Conservation (phyloP, 1,140 invertebrate genomes). For the Tribolium madens region DNA sequence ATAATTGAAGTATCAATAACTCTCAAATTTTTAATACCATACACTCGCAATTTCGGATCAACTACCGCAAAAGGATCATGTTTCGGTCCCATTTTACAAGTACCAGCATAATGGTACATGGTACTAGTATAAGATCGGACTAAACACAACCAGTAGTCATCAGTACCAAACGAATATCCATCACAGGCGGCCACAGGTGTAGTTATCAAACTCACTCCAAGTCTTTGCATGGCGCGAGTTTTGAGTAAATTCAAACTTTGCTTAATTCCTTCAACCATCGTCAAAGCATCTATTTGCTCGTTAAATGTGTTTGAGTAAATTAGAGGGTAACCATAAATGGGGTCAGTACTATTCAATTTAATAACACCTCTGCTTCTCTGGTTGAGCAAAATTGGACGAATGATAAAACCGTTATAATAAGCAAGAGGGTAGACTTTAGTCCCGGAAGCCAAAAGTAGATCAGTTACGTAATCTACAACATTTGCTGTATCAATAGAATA, state of each 20-base stretch:
- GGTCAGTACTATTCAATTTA: constrained; percentile 69
- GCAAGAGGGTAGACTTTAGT: constrained; percentile 67
- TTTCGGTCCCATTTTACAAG: constrained; percentile 73
- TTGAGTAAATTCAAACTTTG: constrained; percentile 67
- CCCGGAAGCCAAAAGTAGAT: constrained; percentile 67
- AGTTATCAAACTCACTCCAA: constrained; percentile 63
- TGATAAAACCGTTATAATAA: constrained; percentile 67
- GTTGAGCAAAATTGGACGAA: constrained; percentile 66
- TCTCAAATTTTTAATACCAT: constrained; percentile 63
- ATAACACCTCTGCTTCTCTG: constrained; percentile 74
- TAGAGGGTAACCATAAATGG: constrained; percentile 71
- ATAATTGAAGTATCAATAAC: constrained; percentile 66
- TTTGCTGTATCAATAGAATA: constrained; percentile 72
- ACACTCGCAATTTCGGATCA: constrained; percentile 62
- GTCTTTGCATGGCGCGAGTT: constrained; percentile 66
- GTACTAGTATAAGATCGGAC: constrained; percentile 64
- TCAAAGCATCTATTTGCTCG: constrained; percentile 69
- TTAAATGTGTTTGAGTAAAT: constrained; percentile 77
- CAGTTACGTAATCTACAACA: constrained; percentile 64
- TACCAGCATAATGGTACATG: constrained; percentile 70
- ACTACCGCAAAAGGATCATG: constrained; percentile 63
- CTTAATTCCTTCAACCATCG: constrained; percentile 69
- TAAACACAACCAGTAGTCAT: constrained; percentile 70
- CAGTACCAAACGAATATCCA: constrained; percentile 62
- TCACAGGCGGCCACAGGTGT: constrained; percentile 65